Conservation (phyloP, 2,797 vertebrate genomes). For the Cercopithecus mitis region DNA sequence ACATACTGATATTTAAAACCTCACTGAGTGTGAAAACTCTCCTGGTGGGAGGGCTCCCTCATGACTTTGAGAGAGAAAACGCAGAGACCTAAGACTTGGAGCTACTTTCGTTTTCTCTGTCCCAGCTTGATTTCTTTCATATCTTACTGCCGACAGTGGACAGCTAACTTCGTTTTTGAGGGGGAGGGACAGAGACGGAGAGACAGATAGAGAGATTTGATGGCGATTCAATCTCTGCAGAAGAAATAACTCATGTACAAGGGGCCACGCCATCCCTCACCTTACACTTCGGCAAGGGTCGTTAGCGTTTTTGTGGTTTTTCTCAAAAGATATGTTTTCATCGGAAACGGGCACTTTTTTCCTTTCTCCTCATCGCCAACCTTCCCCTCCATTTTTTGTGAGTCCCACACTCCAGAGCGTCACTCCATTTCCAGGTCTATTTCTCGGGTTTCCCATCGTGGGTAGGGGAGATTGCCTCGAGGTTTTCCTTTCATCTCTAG, state of each 20-base stretch:
- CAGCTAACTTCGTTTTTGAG: not conserved
- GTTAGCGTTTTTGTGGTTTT: not conserved
- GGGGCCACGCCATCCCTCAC: not conserved
- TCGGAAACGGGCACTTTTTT: not conserved
- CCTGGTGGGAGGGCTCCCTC: not conserved
- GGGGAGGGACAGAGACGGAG: not conserved
- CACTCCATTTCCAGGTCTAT: not conserved
- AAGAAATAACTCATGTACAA: not conserved
- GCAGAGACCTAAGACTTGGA: not conserved
- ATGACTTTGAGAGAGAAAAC: not conserved
- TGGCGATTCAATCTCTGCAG: not conserved
- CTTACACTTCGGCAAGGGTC: not conserved
- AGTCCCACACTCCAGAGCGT: not conserved
- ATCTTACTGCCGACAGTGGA: not conserved
- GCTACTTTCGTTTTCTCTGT: slow-evolving; percentile 77
- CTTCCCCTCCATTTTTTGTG: not conserved
- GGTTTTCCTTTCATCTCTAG: slow-evolving; percentile 58
- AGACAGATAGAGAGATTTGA: not conserved
- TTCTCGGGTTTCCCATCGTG: slow-evolving; percentile 21
- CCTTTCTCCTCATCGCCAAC: not conserved
- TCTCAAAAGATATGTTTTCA: not conserved
- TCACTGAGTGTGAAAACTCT: not conserved
- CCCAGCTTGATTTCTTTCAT: slow-evolving; percentile 5
- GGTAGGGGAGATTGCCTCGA: not conserved
- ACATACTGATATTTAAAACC: slow-evolving; percentile 2